Evolutionary conservation across 2,113 vertebrate species (phyloP).

Genomic region (Eptesicus fuscus): DNA sequence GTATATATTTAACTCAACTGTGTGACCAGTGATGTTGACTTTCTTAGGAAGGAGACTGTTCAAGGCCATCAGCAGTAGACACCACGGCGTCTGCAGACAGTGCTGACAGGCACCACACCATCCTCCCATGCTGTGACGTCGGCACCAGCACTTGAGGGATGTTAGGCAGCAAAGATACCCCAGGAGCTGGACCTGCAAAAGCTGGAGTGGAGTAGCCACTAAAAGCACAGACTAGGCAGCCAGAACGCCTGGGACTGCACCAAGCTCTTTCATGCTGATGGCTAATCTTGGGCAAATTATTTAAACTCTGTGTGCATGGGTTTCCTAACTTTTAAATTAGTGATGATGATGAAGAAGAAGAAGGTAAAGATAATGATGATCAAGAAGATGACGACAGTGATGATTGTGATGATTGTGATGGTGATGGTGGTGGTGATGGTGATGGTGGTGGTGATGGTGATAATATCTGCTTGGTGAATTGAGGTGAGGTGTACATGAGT

Average conservation of each 20-base stretch:
- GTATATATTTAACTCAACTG: not conserved
- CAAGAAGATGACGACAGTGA: too few relatives aligned
- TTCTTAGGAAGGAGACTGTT: too few relatives aligned
- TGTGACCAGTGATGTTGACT: rapidly evolving
- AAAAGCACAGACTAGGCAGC: not conserved
- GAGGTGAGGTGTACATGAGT: not conserved
- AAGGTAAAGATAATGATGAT: not conserved
- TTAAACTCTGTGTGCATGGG: not conserved
- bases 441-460: rapidly evolving
- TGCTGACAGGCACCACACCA: rapidly evolving
- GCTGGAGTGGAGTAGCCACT: rapidly evolving
- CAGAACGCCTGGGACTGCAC: rapidly evolving
- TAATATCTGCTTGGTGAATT: not conserved
- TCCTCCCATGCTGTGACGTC: rapidly evolving
- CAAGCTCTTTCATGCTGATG: not conserved
- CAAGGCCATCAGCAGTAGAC: rapidly evolving
- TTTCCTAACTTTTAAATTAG: too few relatives aligned
- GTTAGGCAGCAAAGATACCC: rapidly evolving
- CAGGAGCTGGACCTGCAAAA: rapidly evolving
- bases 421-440: too few relatives aligned
- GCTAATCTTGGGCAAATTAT: not conserved
- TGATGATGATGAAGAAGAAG: not conserved
- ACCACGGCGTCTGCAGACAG: rapidly evolving
- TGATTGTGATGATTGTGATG: not conserved
- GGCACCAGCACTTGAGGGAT: rapidly evolving